Base-by-base conservation (phyloP, 2,888 invertebrate species). In the Ophion costatus region DNA sequence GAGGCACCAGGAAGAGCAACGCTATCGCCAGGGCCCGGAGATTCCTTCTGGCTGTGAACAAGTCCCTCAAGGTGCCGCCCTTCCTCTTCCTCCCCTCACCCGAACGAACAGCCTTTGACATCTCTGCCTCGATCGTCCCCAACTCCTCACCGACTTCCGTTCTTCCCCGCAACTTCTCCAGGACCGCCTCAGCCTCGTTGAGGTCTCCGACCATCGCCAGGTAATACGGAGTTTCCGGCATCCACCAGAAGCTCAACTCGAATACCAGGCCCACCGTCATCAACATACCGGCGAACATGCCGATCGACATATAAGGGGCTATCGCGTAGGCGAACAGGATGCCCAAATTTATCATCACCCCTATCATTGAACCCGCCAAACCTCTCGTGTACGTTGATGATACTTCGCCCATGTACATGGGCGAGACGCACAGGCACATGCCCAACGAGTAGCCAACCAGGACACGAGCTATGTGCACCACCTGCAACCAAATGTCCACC, bases 321-420 rank as follows among this genome's bases (percentile, higher is more conserved):
- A 92, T 70, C 0, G 88, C 79, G 88, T 89, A 93, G 6, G 90
- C 87, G 45, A 89, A 74, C 6, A 93, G 86, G n/a, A 91, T 89
- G 10, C 93, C 93, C 38, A 89, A 56, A 71, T 91, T 92, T 90
- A 94, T 94, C 91, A 95, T 95, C 93, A 95, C 95, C 89, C 94
- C 94, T 93, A 94, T 95, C 86, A 95, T 93, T 24, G 96, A 95
- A 88, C 95, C 95, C 87, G 95, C 95, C 33, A 95, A 95, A n/a
- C 96, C 96, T 78, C 96, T 94, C 0, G 85, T 84, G 0, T 83
- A 75, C 9, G 84, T 75, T 2, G 90, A 91, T 0, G 89, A 86
- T 70, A 91, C 83, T 83, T 92, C 91, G 6, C 89, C 91, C 10
- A 90, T 74, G 88, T 91, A 92, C 74, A 91, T 89, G 64, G 88